Base-by-base conservation (phyloP, 2,888 invertebrate genomes). In the Oeneis ivallda region DNA sequence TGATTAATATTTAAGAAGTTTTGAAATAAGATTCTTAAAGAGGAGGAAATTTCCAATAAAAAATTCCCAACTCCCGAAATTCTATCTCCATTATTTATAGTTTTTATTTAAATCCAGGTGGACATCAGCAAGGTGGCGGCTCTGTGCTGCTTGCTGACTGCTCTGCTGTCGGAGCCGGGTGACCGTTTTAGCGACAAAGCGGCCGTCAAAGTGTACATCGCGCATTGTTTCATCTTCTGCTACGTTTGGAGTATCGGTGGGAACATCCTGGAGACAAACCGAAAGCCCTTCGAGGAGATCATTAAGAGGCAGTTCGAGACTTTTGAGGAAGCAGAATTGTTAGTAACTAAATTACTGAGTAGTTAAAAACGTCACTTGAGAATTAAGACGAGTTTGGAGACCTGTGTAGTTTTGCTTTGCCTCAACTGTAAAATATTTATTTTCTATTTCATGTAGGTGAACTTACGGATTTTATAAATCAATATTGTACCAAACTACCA, bases 241-340 rank as follows among this genome's bases (percentile, higher is more conserved):
- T 96, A 96, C 76, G 84, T 97, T 0, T 98, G 98, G 98, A 93
- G 95, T 1, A 85, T 98, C 19, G 97, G 97, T n/a, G 97, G 97
- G 0, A 98, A 98, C 81, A 93, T 97, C 4, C 82, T 92, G 2
- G 97, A 97, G 69, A 77, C 82, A 0, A 94, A 95, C 64, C 93
- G 96, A 74, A 93, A 94, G 60, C 83, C 88, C 5, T 95, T 96
- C 72, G 97, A 98, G 78, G 88, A 93, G 10, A 93, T 94, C 73
- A 92, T 96, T 61, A 93, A 94, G 72, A 87, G 94, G 17, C 94
- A 95, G 77, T 95, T 96, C 77, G 95, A 96, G 49, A 93, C 93
- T n/a, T 93, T 93, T 77, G 92, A 93, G 26, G 95, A 96, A 76
- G 94, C 95, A 43, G 94, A 91, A 75, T 92, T 78, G 91, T 91